phyloP scores from a whole-genome alignment of 2,888 invertebrate species.

The Perdita meconis region DNA sequence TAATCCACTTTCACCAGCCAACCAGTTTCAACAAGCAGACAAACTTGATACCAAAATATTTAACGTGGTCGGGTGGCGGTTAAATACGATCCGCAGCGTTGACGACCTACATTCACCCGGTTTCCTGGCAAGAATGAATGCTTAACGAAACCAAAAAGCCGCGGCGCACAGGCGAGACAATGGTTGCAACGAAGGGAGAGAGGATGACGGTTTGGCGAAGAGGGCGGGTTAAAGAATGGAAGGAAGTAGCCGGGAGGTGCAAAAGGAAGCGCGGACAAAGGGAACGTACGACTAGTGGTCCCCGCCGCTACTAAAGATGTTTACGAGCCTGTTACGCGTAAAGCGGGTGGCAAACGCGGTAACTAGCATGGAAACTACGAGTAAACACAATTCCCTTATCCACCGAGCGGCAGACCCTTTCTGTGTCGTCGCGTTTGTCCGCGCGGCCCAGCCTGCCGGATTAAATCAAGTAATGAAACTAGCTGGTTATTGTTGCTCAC shows the following conservation, averaged over 20 bases:
- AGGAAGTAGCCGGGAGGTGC: constrained; percentile 57
- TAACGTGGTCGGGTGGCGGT: neutral
- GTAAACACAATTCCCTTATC: constrained; percentile 83
- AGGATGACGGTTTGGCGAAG: constrained; percentile 5
- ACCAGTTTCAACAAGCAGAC: neutral
- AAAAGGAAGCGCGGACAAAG: constrained; percentile 66
- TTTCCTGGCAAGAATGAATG: constrained; percentile 23
- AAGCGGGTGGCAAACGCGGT: constrained; percentile 74
- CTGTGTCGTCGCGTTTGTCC: constrained; percentile 43
- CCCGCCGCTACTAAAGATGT: constrained; percentile 79
- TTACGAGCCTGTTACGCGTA: constrained; percentile 78
- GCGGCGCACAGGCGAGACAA: constrained; percentile 42
- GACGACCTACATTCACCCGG: constrained; percentile 3
- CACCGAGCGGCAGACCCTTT: constrained; percentile 51
- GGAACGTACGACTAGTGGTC: constrained; percentile 72
- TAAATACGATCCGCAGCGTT: constrained; percentile 8
- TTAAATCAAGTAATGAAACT: constrained; percentile 57
- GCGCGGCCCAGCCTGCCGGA: constrained; percentile 43
- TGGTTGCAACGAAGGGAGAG: too few species aligned
- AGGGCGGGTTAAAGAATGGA: constrained; percentile 49
- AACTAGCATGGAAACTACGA: constrained; percentile 82
- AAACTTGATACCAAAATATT: neutral
- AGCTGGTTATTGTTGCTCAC: constrained; percentile 7
- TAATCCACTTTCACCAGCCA: too few species aligned
- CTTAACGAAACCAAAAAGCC: constrained; percentile 2